Evolutionary conservation across 2,888 invertebrate species (phyloP), one percentile per base, ranked within the genome.

Genomic region (Oscheius sp.): DNA sequence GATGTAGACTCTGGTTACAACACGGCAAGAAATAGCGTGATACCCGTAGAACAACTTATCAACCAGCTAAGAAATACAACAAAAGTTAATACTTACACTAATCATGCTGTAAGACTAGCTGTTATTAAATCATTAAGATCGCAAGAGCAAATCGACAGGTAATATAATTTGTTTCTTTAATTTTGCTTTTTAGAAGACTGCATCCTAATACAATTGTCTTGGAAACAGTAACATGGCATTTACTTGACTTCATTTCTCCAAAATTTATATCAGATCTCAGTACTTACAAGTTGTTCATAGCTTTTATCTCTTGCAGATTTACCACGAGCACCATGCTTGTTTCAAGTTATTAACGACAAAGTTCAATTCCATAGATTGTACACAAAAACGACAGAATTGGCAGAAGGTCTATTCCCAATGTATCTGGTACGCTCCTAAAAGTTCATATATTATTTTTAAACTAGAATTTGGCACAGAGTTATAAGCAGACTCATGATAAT

Each of bases 1-100:
- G 55, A 34, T 34, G 61, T 61, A 2, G 61, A 61, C n/a, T 61
- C 61, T 20, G 61, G 61, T 3, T 61, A 61, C 45, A 61, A 17
- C n/a, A 45, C 61, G 3, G 61, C 61, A 3, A 42, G 61, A 3
- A 25, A 20, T 12, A 48, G 48, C 25, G 48, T 25, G 20, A 25
- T 48, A 23, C 48, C 48, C 3, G 23, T 12, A 48, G 48, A 48
- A 12, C 15, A 48, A 25, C 10, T 25, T 4, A 20, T 25, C 15
- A 48, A 48, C 25, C 48, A 25, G 20, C 48, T 25, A 23, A 20
- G 48, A 12, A 48, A 48, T 23, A 48, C 48, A 3, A 48, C 48
- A 4, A 48, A 25, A 6, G 25, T 48, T 48, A 25, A 48, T 23
- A 48, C 4, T 23, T 48, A 12, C 25, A 5, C 20, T 5, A 48